Conservation (phyloP, 2,888 invertebrate species). For the Vanessa cardui region DNA sequence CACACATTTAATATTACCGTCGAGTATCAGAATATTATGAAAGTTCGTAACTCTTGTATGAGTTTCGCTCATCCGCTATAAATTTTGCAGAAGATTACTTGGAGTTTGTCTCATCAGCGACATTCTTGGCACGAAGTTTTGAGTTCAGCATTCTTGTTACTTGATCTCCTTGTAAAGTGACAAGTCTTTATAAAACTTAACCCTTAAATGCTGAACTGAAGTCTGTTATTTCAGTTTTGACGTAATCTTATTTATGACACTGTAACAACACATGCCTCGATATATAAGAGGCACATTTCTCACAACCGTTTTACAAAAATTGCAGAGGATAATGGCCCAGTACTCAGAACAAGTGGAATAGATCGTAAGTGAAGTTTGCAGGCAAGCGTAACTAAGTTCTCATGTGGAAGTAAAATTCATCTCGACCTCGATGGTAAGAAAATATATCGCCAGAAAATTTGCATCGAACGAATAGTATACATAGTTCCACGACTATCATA, state of each 20-base stretch:
- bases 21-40: conserved; percentile 5
- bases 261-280: neutral
- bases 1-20: neutral
- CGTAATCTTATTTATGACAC: too few species aligned
- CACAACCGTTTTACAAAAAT: too few species aligned
- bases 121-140: conserved; percentile 10
- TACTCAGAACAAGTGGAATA: too few species aligned
- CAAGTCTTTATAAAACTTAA: conserved; percentile 11
- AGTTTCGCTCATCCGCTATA: conserved; percentile 14
- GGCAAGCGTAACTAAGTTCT: too few species aligned
- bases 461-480: too few species aligned
- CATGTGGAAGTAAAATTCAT: too few species aligned
- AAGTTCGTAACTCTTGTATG: conserved; percentile 12
- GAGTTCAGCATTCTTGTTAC: conserved; percentile 9
- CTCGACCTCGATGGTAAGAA: too few species aligned
- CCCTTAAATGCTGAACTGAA: neutral
- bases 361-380: too few species aligned
- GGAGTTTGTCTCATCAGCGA: conserved; percentile 8
- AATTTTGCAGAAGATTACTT: conserved; percentile 6
- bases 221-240: conserved; percentile 2
- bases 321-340: too few species aligned
- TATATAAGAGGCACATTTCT: too few species aligned
- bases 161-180: conserved; percentile 5
- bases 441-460: too few species aligned
- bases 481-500: too few species aligned